These are phyloP conservation scores for Drosophila lacicola DNA, from an alignment of 2,888 invertebrate species.

Conservation along the genomic window DNA sequence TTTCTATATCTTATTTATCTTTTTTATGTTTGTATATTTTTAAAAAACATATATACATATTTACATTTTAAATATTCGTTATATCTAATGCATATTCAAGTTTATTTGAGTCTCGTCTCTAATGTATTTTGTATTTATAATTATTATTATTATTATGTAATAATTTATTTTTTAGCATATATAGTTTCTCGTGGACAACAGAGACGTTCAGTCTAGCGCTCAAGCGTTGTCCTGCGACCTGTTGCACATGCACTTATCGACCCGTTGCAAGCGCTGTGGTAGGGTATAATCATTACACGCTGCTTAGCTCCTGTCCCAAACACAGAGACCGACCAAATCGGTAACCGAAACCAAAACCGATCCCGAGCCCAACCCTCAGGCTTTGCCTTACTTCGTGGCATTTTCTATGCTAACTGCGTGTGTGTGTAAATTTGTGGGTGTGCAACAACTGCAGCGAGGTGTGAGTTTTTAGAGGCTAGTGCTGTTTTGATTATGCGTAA, in stretches of 20 bases:
- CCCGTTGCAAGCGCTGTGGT: neutral
- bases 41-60: no score
- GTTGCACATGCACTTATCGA: neutral
- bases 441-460: slow-evolving; percentile 54
- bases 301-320: slow-evolving; percentile 70
- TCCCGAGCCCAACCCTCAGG: slow-evolving; percentile 33
- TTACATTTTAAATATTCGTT: no score
- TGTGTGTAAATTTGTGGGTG: slow-evolving; percentile 38
- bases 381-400: slow-evolving; percentile 10
- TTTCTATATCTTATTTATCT: no score
- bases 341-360: slow-evolving; percentile 53
- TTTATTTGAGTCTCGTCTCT: no score
- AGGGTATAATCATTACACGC: slow-evolving; percentile 71
- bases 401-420: slow-evolving; percentile 6
- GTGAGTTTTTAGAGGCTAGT: slow-evolving; percentile 70
- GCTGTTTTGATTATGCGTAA: slow-evolving; percentile 79
- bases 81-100: no score
- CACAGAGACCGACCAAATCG: slow-evolving; percentile 44
- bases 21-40: no score
- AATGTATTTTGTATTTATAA: no score
- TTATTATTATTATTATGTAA: no score
- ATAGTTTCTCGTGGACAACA: no score
- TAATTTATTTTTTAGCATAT: no score
- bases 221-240: neutral
- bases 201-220: no score